A percentile compares a stretch with the other conserved stretches of the same genome.
Conservation (phyloP, 2,888 invertebrate genomes). For the Andrena trimmerana region DNA sequence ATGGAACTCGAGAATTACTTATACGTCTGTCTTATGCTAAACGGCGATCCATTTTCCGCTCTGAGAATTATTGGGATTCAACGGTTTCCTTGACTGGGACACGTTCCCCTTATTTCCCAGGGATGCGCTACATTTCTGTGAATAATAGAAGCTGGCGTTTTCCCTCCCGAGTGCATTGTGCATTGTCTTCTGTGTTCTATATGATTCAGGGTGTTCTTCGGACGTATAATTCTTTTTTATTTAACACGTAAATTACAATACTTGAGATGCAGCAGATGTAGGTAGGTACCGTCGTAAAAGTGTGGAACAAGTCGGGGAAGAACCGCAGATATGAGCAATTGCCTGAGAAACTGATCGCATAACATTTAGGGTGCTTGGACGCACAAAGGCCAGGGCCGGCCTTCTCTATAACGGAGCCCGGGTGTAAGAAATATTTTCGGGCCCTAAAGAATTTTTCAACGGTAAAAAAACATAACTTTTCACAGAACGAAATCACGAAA, state of each 20-base stretch:
- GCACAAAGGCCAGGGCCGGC: constrained; percentile 1
- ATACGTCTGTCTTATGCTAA: constrained; percentile 37
- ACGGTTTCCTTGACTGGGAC: constrained; percentile 3
- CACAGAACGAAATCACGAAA: no score
- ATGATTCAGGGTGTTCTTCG: not conserved
- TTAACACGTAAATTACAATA: not conserved
- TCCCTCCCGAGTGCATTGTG: not conserved
- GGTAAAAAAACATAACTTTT: no score
- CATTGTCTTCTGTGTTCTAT: not conserved
- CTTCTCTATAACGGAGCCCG: no score
- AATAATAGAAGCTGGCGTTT: not conserved
- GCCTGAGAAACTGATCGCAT: constrained; percentile 34
- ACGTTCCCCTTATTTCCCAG: constrained; percentile 1
- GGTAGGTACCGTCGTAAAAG: no score
- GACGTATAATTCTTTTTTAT: not conserved
- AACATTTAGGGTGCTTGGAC: constrained; percentile 12
- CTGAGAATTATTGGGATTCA: constrained; percentile 27
- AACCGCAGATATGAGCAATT: constrained; percentile 4
- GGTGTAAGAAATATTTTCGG: no score
- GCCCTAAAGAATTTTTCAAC: no score
- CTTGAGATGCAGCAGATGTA: no score
- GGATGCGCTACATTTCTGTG: not conserved
- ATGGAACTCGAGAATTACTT: constrained; percentile 47
- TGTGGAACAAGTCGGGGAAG: not conserved
- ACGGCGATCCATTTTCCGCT: constrained; percentile 33